phyloP scores from a whole-genome alignment of 1,140 invertebrate genomes.

The Campoletis sonorensis region DNA sequence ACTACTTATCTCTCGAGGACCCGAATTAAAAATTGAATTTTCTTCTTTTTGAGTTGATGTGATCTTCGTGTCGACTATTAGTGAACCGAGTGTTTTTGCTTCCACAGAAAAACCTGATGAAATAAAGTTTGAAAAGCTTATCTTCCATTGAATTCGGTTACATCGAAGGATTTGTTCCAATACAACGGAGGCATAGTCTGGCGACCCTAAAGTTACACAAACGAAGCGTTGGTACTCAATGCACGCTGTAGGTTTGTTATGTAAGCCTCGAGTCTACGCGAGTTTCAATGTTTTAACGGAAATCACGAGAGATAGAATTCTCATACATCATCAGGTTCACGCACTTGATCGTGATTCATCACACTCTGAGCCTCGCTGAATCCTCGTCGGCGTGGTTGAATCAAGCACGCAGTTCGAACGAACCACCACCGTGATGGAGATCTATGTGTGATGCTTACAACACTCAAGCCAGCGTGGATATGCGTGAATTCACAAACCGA shows the following conservation, averaged over 20 bases:
- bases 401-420: neutral
- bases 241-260: neutral
- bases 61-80: too few relatives aligned
- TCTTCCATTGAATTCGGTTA: too few relatives aligned
- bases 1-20: too few relatives aligned
- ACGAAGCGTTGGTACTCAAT: too few relatives aligned
- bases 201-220: too few relatives aligned
- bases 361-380: slow-evolving; percentile 7
- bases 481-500: neutral
- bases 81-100: too few relatives aligned
- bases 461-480: neutral
- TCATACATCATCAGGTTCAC: slow-evolving; percentile 18
- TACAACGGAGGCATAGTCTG: too few relatives aligned
- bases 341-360: slow-evolving; percentile 41
- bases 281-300: neutral
- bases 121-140: too few relatives aligned
- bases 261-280: neutral
- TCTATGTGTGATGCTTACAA: neutral
- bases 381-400: neutral
- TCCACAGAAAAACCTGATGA: too few relatives aligned
- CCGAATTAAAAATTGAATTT: too few relatives aligned
- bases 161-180: too few relatives aligned
- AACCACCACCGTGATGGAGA: neutral
- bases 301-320: slow-evolving; percentile 10
- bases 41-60: too few relatives aligned